Conservation (phyloP, 2,113 vertebrate genomes). For the Pardalotus punctatus region DNA sequence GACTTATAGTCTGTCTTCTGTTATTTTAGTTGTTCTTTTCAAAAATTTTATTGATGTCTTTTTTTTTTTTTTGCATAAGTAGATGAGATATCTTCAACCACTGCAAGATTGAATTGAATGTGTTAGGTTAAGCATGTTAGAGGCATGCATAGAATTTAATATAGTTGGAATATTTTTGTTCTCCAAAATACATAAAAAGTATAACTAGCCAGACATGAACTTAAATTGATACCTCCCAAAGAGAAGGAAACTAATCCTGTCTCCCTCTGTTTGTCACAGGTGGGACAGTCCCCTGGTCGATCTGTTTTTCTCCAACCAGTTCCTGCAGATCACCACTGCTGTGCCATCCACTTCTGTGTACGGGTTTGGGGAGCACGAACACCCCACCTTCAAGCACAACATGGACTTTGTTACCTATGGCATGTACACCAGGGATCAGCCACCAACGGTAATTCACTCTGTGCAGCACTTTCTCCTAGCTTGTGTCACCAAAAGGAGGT, state of each 20-base stretch:
- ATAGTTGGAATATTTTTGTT: neutral
- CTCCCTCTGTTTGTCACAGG: neutral
- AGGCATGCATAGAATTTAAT: neutral
- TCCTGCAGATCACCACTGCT: conserved; percentile 27
- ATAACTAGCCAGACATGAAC: neutral
- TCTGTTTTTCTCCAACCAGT: conserved; percentile 50
- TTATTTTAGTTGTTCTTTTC: conserved; percentile 25
- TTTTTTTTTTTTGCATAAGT: neutral
- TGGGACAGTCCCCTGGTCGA: conserved; percentile 29
- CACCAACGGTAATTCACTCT: conserved; percentile 27
- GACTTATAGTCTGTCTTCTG: conserved; percentile 11
- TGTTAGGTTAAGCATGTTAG: neutral
- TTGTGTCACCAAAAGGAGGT: neutral
- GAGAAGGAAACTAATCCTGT: neutral
- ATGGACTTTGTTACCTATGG: conserved; percentile 41
- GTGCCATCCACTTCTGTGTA: conserved; percentile 14
- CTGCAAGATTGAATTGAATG: neutral
- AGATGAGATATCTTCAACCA: neutral
- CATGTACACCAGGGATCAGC: conserved; percentile 40
- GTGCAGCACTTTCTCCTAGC: neutral
- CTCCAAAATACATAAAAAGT: neutral
- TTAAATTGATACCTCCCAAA: neutral
- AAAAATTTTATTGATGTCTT: neutral
- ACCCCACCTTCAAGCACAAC: conserved; percentile 48
- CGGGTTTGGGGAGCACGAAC: conserved; percentile 45